These are phyloP conservation scores for Abrostola triplasia DNA, from an alignment of 2,888 invertebrate species.

Conservation along the genomic window DNA sequence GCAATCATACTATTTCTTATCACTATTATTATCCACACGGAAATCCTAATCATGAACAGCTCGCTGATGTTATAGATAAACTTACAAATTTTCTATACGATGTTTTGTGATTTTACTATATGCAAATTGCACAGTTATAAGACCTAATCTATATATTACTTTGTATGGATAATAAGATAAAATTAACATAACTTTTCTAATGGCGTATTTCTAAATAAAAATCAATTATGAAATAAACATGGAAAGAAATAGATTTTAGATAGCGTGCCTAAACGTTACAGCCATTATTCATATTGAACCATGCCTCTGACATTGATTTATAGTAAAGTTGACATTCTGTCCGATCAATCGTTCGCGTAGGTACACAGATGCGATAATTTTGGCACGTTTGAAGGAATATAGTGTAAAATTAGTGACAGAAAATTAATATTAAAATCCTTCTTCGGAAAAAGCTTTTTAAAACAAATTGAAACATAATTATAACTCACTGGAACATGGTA, in stretches of 20 bases:
- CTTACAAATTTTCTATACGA: slow-evolving; percentile 44
- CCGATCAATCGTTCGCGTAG: neutral
- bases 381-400: neutral
- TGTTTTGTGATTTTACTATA: slow-evolving; percentile 38
- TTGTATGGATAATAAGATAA: no score
- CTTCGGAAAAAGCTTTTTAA: no score
- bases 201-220: neutral
- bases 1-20: slow-evolving; percentile 10
- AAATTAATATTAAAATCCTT: no score
- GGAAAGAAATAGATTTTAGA: neutral
- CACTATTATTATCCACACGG: neutral
- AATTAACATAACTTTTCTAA: no score
- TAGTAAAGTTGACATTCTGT: neutral
- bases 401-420: no score
- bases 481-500: neutral
- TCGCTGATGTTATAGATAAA: slow-evolving; percentile 33
- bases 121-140: no score
- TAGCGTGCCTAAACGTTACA: neutral
- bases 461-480: no score
- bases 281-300: slow-evolving; percentile 5
- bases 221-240: neutral
- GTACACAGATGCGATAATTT: neutral
- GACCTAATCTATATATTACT: no score
- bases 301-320: slow-evolving; percentile 1
- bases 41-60: slow-evolving; percentile 41